A percentile compares a stretch with the other conserved stretches of the same genome.
These are phyloP conservation scores for Steinernema scapterisci DNA, from an alignment of 2,888 invertebrate species.

Conservation along the genomic window DNA sequence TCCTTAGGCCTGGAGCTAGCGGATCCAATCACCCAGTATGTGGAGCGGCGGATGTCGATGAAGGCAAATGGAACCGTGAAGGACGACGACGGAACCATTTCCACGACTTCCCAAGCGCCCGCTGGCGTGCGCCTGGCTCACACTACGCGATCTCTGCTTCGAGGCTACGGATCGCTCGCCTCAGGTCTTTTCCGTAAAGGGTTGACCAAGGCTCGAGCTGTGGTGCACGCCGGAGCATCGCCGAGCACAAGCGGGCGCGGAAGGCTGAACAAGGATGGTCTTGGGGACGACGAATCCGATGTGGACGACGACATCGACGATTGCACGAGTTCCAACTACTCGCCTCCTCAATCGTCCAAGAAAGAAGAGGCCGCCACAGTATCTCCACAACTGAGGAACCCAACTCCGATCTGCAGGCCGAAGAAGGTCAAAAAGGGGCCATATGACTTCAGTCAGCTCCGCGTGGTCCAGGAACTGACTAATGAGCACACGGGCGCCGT, in stretches of 20 bases:
- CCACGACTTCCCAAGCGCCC: constrained; percentile 38
- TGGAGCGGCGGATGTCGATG: constrained; percentile 62
- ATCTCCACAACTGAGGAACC: neutral
- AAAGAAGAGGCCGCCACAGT: neutral
- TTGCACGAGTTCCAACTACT: neutral
- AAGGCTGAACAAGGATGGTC: constrained; percentile 6
- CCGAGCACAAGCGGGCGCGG: neutral
- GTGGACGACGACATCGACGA: constrained; percentile 19
- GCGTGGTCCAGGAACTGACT: constrained; percentile 82
- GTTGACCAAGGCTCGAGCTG: constrained; percentile 47
- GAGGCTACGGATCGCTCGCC: constrained; percentile 50
- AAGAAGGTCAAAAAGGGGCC: constrained; percentile 95
- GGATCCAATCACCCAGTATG: constrained; percentile 65
- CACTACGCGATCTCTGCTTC: constrained; percentile 45
- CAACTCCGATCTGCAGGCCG: constrained; percentile 77
- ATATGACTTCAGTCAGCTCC: constrained; percentile 88
- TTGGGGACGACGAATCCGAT: constrained; percentile 5
- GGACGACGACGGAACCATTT: neutral
- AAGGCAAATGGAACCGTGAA: constrained; percentile 38
- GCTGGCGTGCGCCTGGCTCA: constrained; percentile 38
- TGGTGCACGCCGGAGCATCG: constrained; percentile 44
- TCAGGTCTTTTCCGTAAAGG: constrained; percentile 54
- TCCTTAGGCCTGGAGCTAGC: constrained; percentile 39
- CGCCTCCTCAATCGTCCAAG: constrained; percentile 29
- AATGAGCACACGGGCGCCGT: constrained; percentile 85